A percentile compares a stretch with the other conserved stretches of the same genome.
phyloP scores from a whole-genome alignment of 2,113 vertebrate genomes.

The Barnardius zonarius region DNA sequence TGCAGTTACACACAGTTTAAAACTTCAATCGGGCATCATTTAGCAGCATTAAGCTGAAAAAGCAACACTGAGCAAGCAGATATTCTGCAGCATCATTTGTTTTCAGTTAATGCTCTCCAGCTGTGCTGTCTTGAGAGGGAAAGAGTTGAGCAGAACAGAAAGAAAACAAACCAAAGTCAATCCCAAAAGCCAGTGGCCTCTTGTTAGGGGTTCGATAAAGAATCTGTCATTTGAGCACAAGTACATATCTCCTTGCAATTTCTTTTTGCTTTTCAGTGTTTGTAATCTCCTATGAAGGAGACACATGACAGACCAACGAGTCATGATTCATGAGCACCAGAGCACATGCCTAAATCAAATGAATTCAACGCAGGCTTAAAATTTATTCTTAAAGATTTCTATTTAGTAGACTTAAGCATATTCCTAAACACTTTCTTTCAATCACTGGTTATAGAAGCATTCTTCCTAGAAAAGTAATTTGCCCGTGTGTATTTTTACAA shows the following conservation, averaged over 20 bases:
- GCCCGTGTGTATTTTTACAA: not conserved
- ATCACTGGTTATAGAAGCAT: not conserved
- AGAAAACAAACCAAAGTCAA: not conserved
- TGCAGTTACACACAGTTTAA: not conserved
- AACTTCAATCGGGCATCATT: not conserved
- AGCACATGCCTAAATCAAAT: not conserved
- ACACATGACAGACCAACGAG: not conserved
- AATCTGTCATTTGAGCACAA: not conserved
- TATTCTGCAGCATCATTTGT: slow-evolving; percentile 20
- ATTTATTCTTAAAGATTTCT: not conserved
- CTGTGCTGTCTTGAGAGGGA: not conserved
- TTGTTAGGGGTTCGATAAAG: not conserved
- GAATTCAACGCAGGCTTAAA: not conserved
- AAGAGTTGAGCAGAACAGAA: not conserved
- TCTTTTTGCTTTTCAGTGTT: not conserved
- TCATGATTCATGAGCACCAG: not conserved
- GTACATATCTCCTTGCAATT: not conserved
- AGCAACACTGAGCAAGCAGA: not conserved
- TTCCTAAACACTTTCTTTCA: not conserved
- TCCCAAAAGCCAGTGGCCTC: not conserved
- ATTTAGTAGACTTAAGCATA: not conserved
- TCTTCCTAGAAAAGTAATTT: not conserved
- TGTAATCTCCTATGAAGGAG: not conserved
- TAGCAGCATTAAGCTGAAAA: not conserved
- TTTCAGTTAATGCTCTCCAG: slow-evolving; percentile 13